Evolutionary conservation across 2,113 vertebrate species (phyloP), one percentile per base, ranked within the genome.

Genomic region (Notarius lentiginosus): DNA sequence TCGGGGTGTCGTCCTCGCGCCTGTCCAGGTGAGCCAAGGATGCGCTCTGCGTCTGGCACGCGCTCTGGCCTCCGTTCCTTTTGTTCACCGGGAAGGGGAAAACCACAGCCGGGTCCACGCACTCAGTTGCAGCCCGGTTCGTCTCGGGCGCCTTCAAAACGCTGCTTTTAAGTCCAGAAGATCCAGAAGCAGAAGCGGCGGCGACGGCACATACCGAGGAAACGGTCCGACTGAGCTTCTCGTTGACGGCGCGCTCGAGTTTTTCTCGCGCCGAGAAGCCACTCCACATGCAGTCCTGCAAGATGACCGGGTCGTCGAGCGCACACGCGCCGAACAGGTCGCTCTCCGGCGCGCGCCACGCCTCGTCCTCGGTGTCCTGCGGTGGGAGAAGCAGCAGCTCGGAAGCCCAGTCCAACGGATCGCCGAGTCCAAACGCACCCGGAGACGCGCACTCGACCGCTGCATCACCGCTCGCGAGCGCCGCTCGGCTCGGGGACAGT

Each of bases 211-310:
- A 41, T 60, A 89, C 91, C 6, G 91, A 91, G 61, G 91, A 92
- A 88, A 95, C 93, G 83, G 95, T 95, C 72, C 97, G 83, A 12
- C 76, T 97, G 66, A 97, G 96, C 94, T 97, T 98, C 95, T 98
- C 98, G 60, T 92, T 97, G 20, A 98, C 97, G 34, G 95, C 97
- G 86, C 97, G 94, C 91, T 99, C 97, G 90, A 99, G 96, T 93
- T 99, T 99, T 92, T 98, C 97, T 12, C 97, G 95, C 89, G 97
- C 97, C 0, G 97, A 98, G 93, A 99, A 99, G 84, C 97, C 97
- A 80, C 98, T 99, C 98, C 98, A 99, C 98, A 99, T 99, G 90
- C 98, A 99, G 95, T 99, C 98, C 95, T 98, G 97, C 63, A 99
- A 96, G 89, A 99, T 97, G 92, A 99, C 97, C 90, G 96, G 96